phyloP scores from a whole-genome alignment of 2,888 invertebrate species.

The Nyleta sp. region DNA sequence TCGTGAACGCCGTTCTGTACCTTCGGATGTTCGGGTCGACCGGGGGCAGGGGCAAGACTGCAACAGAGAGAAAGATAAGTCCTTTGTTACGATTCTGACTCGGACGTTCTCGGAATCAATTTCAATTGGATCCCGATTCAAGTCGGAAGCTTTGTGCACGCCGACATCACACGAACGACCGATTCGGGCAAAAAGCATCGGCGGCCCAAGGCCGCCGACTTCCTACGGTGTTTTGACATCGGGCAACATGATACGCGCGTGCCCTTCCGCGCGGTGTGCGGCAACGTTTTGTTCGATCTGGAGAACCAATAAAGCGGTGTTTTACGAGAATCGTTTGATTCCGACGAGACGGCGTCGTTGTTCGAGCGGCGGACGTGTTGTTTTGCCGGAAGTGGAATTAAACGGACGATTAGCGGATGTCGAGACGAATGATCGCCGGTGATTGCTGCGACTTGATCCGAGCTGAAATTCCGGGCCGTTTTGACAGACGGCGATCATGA shows the following conservation, averaged over 20 bases:
- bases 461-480: slow-evolving; percentile 1
- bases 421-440: slow-evolving; percentile 4
- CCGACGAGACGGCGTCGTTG: not conserved
- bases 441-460: slow-evolving; percentile 10
- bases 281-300: slow-evolving; percentile 22
- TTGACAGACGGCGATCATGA: slow-evolving; percentile 38
- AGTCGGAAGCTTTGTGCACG: slow-evolving; percentile 43
- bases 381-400: slow-evolving; percentile 55
- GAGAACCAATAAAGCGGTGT: slow-evolving; percentile 26
- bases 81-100: slow-evolving; percentile 32
- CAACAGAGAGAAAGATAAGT: slow-evolving; percentile 3
- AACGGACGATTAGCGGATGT: slow-evolving; percentile 35
- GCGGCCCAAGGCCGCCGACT: slow-evolving; percentile 58
- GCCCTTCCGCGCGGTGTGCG: slow-evolving; percentile 47
- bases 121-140: slow-evolving; percentile 27
- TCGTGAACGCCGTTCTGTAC: slow-evolving; percentile 98
- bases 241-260: slow-evolving; percentile 51
- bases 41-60: slow-evolving; percentile 65
- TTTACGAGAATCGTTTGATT: slow-evolving; percentile 35
- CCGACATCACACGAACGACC: slow-evolving; percentile 34
- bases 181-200: slow-evolving; percentile 18
- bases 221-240: slow-evolving; percentile 56
- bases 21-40: slow-evolving; percentile 89
- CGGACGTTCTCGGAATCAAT: slow-evolving; percentile 34
- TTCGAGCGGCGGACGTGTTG: not conserved